Evolutionary conservation across 1,140 invertebrate species (phyloP), one percentile per base, ranked within the genome.

Genomic region (Drosophila parvula): DNA sequence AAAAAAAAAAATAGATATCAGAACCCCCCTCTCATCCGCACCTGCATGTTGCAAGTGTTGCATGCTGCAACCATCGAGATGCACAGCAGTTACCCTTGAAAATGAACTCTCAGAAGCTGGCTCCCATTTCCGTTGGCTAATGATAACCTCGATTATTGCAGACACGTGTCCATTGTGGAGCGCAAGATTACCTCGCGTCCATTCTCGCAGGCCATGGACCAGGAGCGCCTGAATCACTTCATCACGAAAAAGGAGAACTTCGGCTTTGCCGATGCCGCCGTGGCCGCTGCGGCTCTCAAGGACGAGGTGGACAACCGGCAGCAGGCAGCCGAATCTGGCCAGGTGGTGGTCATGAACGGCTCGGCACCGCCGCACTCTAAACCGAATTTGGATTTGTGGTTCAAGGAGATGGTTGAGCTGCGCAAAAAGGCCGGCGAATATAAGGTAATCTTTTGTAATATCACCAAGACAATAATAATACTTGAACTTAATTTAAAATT

Each of bases 341-440:
- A 80, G 45, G 61, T 78, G 53, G 82, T 90, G 65, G 81, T 77
- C 56, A 91, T 85, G 84, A 90, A 90, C 51, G 90, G 90, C 56
- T 78, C 76, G 8, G 90, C 82, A 53, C 90, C 90, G 51, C 88
- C 90, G 48, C 83, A 81, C 36, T 91, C 90, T 44, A 90, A 91
- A 73, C 90, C 91, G 70, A 91, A 92, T 88, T 93, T 93, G 78
- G 93, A 94, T 82, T 94, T 95, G 78, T 97, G 96, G 96, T 96
- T 96, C 93, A 94, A 94, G 79, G 96, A 97, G 92, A 96, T 98
- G 82, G 94, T 97, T 85, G 97, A 98, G 93, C 94, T 98, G 74
- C 95, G 97, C 82, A 97, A 97, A 92, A 96, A 97, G 92, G 97
- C 97, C 91, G 97, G 96, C 83, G 96, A 98, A 92, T 98, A 98